Evolutionary conservation across 2,797 vertebrate genomes (phyloP).

Genomic region (Spinus pinus): DNA sequence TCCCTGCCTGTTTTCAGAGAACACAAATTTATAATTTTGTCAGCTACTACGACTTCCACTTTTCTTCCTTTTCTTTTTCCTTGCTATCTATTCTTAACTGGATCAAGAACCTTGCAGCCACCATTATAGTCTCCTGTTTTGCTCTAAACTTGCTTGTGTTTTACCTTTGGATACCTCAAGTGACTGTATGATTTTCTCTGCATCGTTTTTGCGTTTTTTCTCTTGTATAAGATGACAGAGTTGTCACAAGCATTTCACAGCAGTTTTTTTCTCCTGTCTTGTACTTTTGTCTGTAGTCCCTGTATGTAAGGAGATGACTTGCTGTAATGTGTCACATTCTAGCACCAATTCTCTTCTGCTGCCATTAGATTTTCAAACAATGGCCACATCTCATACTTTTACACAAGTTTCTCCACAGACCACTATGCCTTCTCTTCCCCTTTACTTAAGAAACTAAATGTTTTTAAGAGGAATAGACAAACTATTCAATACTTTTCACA

Average conservation of each 20-base stretch:
- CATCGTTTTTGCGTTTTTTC: neutral
- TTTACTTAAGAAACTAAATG: neutral
- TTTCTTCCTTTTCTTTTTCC: neutral
- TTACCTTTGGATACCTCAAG: neutral
- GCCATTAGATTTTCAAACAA: neutral
- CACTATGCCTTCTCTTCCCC: neutral
- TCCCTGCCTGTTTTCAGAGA: neutral
- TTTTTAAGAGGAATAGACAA: neutral
- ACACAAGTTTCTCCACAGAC: neutral
- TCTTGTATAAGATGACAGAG: neutral
- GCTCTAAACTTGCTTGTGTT: neutral
- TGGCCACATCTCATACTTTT: neutral
- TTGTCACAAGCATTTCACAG: neutral
- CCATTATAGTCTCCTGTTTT: neutral
- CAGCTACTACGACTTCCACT: neutral
- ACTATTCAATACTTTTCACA: neutral
- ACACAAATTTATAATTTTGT: neutral
- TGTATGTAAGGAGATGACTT: neutral
- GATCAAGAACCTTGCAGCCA: neutral
- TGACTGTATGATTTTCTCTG: neutral
- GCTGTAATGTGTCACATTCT: neutral
- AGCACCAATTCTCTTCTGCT: neutral
- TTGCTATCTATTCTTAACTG: neutral
- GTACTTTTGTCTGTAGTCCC: neutral
- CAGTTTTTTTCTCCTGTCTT: neutral